Evolutionary conservation across 2,797 vertebrate genomes (phyloP), one percentile per base, ranked within the genome.

Genomic region (Euthynnus affinis): DNA sequence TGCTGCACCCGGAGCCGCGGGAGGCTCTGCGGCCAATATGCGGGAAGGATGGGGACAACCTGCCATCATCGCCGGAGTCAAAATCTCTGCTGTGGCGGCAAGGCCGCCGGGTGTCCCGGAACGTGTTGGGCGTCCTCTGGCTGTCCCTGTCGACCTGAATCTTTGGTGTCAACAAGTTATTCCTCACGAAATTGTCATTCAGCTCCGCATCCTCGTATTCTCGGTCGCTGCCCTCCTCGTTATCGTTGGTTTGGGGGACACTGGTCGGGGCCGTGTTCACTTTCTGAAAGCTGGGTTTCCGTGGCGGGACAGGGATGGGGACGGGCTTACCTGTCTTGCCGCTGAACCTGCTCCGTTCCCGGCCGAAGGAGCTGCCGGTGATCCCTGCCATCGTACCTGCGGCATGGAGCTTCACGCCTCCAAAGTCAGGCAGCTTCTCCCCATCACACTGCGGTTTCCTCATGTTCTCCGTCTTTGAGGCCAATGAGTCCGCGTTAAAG

Each of bases 181-280:
- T 89, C 73, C 92, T 83, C 61, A 96, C 91, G 52, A 96, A 96
- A 89, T 95, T 96, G 17, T 96, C 95, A 40, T 96, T 97, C 27
- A 96, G 89, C 86, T 96, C 96, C 79, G 87, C 77, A 34, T 96
- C 94, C 81, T 97, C 96, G 75, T 94, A 96, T 9, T 97, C 96
- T 12, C 92, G 87, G 90, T 97, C 96, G 84, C 95, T 96, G 87
- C 82, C 60, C 78, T 90, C 88, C 13, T 85, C 90, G 80, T 85
- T 90, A 9, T 90, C 87, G 3, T 83, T 88, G 15, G 66, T 61
- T 6, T 27, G 87, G 5, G 80, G 15, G 66, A 55, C 72, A 7
- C 13, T 1, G 6, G 60, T 44, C 4, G 4, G 72, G 37, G 56
- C 63, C 59, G 67, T 10, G 32, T 49, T 70, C 25, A 51, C 63